Evolutionary conservation across 2,888 invertebrate species (phyloP).

Genomic region (Girardia tigrina): DNA sequence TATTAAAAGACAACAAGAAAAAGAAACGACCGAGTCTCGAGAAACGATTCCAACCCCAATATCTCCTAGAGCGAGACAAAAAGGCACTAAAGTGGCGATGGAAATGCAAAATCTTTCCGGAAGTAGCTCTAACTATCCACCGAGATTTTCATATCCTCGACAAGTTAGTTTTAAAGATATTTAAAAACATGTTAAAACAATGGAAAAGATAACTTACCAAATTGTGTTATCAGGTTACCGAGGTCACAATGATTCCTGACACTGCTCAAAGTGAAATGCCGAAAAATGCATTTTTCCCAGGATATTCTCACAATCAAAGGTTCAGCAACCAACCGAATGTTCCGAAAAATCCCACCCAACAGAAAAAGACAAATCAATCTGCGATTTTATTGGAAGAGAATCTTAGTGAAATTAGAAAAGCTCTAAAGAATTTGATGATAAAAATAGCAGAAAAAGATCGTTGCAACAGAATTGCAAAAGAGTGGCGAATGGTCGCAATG

Average conservation of each 20-base stretch:
- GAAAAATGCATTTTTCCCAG: background rate
- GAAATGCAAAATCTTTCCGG: background rate
- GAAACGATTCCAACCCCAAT: background rate
- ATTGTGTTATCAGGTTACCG: background rate
- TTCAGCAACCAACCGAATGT: background rate
- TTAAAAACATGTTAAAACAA: background rate
- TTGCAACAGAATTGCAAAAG: conserved; percentile 42
- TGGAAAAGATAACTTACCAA: background rate
- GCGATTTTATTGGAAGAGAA: conserved; percentile 29
- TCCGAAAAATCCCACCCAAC: background rate
- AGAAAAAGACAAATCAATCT: background rate
- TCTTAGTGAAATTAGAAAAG: conserved; percentile 34
- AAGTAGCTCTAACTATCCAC: background rate
- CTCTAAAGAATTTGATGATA: conserved; percentile 34
- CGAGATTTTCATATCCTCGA: background rate
- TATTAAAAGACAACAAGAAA: conserved; percentile 19
- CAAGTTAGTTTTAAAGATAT: background rate
- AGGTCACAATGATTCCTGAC: background rate
- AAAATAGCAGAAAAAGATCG: conserved; percentile 39
- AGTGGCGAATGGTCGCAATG: conserved; percentile 45
- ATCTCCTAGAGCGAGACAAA: background rate
- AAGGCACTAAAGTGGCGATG: background rate
- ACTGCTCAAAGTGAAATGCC: background rate
- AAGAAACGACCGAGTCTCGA: background rate
- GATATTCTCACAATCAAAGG: background rate